Evolutionary conservation across 1,140 invertebrate species (phyloP), one percentile per base, ranked within the genome.

Genomic region (Drosophila oshimai): DNA sequence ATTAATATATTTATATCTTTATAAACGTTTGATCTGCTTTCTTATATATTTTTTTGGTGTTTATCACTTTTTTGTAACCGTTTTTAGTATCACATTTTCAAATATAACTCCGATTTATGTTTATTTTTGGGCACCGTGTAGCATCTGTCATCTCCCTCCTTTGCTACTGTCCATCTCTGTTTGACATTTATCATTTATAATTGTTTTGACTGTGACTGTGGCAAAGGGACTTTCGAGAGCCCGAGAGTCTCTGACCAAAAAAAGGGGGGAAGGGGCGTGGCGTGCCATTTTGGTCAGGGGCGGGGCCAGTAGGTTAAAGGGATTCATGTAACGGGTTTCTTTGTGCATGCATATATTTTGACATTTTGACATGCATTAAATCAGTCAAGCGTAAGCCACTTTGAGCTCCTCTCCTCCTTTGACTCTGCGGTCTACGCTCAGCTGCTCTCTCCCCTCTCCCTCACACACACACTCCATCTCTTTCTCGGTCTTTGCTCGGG

Each of bases 311-410:
- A 15, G 50, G 31, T 12, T 24, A 57, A 36, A 26, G 55, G 54
- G 26, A 24, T 60, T 44, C 41, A 20, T 47, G 58, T 39, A 64
- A 64, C 54, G 42, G 49, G 41, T 58, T 64, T 60, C 75, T 84
- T 86, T 86, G 81, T 75, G 57, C 80, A 84, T 72, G 57, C 57
- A 84, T 60, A 84, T 84, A 84, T 86, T 84, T 84, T 84, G 80
- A 84, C 79, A 86, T 77, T 83, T 78, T 84, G 80, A 84, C 75
- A 84, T 84, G 80, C 80, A 86, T 84, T 86, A 84, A 80, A 86
- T 84, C 79, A 84, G 80, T 80, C 80, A 74, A 75, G 80, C 64
- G 65, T 75, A 76, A 74, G 39, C 71, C 64, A 57, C 76, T 79
- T 75, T 80, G 51, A 69, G 53, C 55, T 65, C 13, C 29, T 22